These are phyloP conservation scores for Heteropelma amictum DNA, from an alignment of 2,888 invertebrate species.

Conservation along the genomic window DNA sequence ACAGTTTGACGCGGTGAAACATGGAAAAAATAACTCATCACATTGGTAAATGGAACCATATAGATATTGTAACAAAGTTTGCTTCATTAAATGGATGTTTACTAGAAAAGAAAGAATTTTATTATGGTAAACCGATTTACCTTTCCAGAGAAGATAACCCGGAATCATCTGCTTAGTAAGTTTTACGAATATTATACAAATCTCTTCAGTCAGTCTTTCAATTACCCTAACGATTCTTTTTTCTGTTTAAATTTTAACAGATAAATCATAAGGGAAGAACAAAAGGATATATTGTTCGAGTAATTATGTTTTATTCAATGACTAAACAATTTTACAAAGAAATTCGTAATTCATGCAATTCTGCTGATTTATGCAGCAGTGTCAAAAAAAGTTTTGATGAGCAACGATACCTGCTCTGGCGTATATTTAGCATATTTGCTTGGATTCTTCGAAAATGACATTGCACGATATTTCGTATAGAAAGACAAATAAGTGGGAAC, in stretches of 20 bases:
- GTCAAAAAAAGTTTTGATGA: slow-evolving; percentile 95
- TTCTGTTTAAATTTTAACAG: too few species aligned
- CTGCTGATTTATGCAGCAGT: slow-evolving; percentile 84
- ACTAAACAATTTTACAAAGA: background rate
- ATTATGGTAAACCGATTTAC: background rate
- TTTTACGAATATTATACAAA: too few species aligned
- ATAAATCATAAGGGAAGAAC: too few species aligned
- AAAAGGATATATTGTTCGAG: background rate
- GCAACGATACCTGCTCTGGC: slow-evolving; percentile 89
- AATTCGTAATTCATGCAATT: background rate
- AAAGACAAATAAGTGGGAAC: slow-evolving; percentile 92
- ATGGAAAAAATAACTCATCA: slow-evolving; percentile 63
- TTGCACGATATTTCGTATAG: slow-evolving; percentile 85
- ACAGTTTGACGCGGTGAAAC: slow-evolving; percentile 39
- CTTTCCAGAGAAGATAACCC: too few species aligned
- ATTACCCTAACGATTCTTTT: background rate
- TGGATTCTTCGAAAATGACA: slow-evolving; percentile 94
- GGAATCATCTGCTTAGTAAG: slow-evolving; percentile 1
- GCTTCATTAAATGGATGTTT: slow-evolving; percentile 78
- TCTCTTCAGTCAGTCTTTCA: too few species aligned
- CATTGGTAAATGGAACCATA: slow-evolving; percentile 64
- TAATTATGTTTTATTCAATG: background rate
- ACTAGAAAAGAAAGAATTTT: slow-evolving; percentile 66
- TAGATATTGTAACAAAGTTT: slow-evolving; percentile 76
- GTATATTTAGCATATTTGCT: slow-evolving; percentile 96